Evolutionary conservation across 2,113 vertebrate genomes (phyloP), one percentile per base, ranked within the genome.

Genomic region (Anser brachyrhynchus): DNA sequence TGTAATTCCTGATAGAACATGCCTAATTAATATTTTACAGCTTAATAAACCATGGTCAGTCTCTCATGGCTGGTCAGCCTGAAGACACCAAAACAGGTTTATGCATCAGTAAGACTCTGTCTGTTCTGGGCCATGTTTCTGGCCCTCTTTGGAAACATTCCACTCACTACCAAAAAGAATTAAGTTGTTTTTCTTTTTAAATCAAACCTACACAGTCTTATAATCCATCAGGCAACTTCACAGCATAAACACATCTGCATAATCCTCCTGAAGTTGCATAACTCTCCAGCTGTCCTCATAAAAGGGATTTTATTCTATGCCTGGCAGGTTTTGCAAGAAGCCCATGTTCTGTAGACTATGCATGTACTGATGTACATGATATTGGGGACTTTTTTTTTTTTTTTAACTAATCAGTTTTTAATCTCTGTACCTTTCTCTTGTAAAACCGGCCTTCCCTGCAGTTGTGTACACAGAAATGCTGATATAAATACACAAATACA

Each of bases 271-370:
- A 93, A 61, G 92, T 98, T 97, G 97, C 96, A 14, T 97, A 97
- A 97, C 95, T 97, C 92, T 97, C 96, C 97, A 97, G 97, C 96
- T 98, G 97, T 97, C 96, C 97, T 90, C 93, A 14, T 91, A 59
- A 91, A 64, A 92, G 89, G 95, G 96, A 93, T 97, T 97, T 95
- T 85, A 44, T 58, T 85, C 95, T 84, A 88, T 72, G 94, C 96
- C 97, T 97, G 97, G 90, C 96, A 95, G 86, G 92, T 96, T 95
- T 95, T 93, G 90, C 81, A 94, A 94, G 73, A 85, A 70, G 71
- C 70, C 28, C 69, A 66, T 4, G 65, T 81, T 91, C 46, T 87
- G 46, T 14, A 65, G 75, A 41, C 61, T 93, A 25, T 17, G 8
- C 31, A 4, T 23, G 58, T 33, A 79, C 74, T 0, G 0, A 43